These are phyloP conservation scores for Oreortyx pictus DNA, from an alignment of 2,797 vertebrate species.

Conservation along the genomic window DNA sequence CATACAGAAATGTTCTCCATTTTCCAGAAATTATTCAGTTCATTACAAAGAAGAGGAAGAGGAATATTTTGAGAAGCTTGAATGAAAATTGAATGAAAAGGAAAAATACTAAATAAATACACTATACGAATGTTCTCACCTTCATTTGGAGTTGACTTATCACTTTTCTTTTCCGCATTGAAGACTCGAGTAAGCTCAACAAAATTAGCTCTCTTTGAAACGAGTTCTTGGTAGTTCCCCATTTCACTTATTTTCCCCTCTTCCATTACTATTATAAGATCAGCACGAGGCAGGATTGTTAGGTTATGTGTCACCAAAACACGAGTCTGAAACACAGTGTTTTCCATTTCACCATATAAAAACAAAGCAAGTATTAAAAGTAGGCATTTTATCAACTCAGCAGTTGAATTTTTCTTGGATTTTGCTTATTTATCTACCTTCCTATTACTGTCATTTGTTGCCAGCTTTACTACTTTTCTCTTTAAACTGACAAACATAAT, in stretches of 20 bases:
- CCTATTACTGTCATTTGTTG: neutral
- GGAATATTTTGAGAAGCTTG: neutral
- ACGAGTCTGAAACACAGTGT: slow-evolving; percentile 54
- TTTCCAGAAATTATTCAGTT: neutral
- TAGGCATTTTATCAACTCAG: neutral
- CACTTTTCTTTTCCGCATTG: neutral
- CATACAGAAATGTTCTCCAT: neutral
- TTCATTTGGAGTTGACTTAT: neutral
- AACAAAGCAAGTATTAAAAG: neutral
- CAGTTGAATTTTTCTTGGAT: neutral
- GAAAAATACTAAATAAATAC: neutral
- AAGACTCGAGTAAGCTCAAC: slow-evolving; percentile 44
- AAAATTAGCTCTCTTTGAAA: slow-evolving; percentile 48
- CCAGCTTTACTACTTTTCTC: neutral
- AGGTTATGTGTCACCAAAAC: slow-evolving; percentile 72
- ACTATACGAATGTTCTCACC: neutral
- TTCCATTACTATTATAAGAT: slow-evolving; percentile 65
- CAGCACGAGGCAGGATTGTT: slow-evolving; percentile 35
- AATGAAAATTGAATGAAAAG: neutral
- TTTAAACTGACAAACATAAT: neutral
- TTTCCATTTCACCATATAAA: neutral
- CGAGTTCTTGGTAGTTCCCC: slow-evolving; percentile 62
- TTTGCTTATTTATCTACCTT: neutral
- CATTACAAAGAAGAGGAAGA: neutral
- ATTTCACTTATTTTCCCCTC: slow-evolving; percentile 48